Evolutionary conservation across 2,113 vertebrate genomes (phyloP), one percentile per base, ranked within the genome.

Genomic region (Cryptoleucopteryx plumbea): DNA sequence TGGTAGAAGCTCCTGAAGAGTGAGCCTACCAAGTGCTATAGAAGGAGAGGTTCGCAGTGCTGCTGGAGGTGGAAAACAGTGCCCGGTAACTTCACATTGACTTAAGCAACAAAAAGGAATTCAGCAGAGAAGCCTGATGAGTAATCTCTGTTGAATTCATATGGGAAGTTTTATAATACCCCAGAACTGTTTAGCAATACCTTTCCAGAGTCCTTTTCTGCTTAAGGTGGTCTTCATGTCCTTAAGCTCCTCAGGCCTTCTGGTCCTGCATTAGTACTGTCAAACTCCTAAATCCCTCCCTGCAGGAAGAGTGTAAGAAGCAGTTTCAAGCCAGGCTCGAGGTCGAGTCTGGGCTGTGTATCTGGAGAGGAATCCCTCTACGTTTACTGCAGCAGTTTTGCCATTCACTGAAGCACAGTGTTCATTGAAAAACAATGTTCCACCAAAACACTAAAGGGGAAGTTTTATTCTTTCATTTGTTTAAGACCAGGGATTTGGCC

Each of bases 361-460:
- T 96, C 40, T 79, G 77, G 32, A 96, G 83, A 87, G 61, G 81
- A 91, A 75, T 79, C 65, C 27, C 56, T 94, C 73, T 73, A 72
- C 85, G 43, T 87, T 91, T 79, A 59, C 48, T 71, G 70, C 84
- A 87, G 66, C 73, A 71, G 55, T 82, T 94, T 59, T 96, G 86
- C 81, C 86, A 65, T 96, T 95, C 81, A 81, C n/a, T 89, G 65
- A 89, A 96, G 82, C n/a, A 58, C 25, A 68, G 48, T 23, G 53
- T 89, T 93, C 88, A 87, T 47, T 96, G 91, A 93, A 89, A 94
- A 94, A 87, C 86, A 91, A 26, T 32, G 81, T 80, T 96, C 82
- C 94, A 94, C 77, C 86, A 94, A 93, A 95, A 72, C 55, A 91
- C 72, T 61, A 59, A 88, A 84, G 68, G 75, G 70, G 72, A 93